Conservation (phyloP, 2,888 invertebrate species). For the Uropetala carovei region DNA sequence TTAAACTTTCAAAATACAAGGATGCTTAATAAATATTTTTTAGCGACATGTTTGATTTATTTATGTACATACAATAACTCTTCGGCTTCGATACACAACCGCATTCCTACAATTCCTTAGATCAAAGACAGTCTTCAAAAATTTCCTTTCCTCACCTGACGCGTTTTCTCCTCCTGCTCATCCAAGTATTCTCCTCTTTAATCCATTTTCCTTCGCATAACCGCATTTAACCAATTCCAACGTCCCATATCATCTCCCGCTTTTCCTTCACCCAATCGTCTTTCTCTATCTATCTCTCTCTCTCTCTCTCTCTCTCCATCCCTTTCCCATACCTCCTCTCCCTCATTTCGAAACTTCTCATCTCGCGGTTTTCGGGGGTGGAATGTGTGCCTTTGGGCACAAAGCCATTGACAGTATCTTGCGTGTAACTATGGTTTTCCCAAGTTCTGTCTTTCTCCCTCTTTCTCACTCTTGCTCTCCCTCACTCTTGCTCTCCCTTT, state of each 20-base stretch:
- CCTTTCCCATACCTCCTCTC: not conserved
- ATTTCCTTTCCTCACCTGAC: not conserved
- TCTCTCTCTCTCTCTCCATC: not conserved
- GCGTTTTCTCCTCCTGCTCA: not conserved
- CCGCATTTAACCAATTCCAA: not conserved
- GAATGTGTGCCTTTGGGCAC: not conserved
- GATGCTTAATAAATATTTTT: too few relatives aligned
- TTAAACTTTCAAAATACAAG: too few relatives aligned
- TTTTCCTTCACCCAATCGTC: not conserved
- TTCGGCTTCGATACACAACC: too few relatives aligned
- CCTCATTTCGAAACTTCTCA: not conserved
- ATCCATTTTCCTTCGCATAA: slow-evolving; percentile 4
- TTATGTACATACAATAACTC: too few relatives aligned
- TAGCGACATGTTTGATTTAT: too few relatives aligned
- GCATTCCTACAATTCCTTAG: not conserved
- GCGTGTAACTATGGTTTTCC: not conserved
- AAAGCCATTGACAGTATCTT: not conserved
- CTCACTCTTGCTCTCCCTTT: not conserved
- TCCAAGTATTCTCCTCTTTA: not conserved
- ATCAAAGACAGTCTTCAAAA: not conserved
- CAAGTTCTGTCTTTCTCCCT: not conserved
- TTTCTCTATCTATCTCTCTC: not conserved
- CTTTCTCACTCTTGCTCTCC: not conserved
- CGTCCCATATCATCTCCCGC: not conserved
- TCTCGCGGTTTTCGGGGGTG: not conserved